phyloP scores from a whole-genome alignment of 2,888 invertebrate species.

The Drosophila differens region DNA sequence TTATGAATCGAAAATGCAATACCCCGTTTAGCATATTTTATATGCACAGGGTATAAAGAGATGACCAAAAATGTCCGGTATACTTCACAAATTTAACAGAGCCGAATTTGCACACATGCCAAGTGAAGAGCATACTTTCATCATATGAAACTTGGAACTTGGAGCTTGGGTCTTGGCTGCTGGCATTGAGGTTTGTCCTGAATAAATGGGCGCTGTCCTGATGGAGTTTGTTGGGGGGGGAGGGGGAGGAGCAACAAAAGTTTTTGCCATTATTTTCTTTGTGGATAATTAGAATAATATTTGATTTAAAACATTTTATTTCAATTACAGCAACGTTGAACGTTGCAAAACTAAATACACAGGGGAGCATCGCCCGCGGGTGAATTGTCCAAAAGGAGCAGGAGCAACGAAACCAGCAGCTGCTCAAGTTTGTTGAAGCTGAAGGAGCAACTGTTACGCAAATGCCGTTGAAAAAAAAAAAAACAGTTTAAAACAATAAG shows the following conservation, averaged over 20 bases:
- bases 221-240: background rate
- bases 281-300: conserved; percentile 79
- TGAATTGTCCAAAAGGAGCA: conserved; percentile 55
- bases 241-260: conserved; percentile 21
- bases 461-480: conserved; percentile 29
- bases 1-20: background rate
- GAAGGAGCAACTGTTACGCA: conserved; percentile 50
- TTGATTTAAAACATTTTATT: conserved; percentile 81
- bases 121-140: conserved; percentile 5
- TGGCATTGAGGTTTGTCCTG: background rate
- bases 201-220: background rate
- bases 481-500: conserved; percentile 58
- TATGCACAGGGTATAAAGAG: background rate
- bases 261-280: conserved; percentile 73
- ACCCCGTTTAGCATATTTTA: background rate
- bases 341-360: conserved; percentile 59
- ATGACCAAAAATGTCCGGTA: background rate
- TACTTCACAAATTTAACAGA: conserved; percentile 11
- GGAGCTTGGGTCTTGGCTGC: conserved; percentile 1
- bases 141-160: conserved; percentile 24
- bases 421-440: conserved; percentile 55
- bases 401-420: conserved; percentile 49
- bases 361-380: conserved; percentile 53
- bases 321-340: conserved; percentile 66
- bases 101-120: conserved; percentile 7